Evolutionary conservation across 2,797 vertebrate species (phyloP).

Genomic region (Sebastes itinus): DNA sequence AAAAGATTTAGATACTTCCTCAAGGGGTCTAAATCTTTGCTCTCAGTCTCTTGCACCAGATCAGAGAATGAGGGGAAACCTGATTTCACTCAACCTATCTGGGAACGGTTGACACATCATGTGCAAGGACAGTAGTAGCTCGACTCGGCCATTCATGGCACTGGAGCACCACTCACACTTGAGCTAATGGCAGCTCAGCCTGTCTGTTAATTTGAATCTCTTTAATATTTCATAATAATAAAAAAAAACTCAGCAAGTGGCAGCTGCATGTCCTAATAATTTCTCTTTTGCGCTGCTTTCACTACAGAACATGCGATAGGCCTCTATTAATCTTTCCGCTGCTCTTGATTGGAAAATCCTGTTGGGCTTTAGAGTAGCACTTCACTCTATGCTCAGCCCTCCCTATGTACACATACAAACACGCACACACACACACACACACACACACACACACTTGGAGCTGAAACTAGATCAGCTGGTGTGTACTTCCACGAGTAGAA

Average conservation of each 20-base stretch:
- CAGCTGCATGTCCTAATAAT: conserved; percentile 24
- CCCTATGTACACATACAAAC: not conserved
- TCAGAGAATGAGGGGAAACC: conserved; percentile 10
- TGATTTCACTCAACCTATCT: not conserved
- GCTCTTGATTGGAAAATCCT: conserved; percentile 79
- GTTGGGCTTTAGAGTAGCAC: conserved; percentile 69
- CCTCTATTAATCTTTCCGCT: conserved; percentile 71
- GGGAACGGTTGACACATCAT: conserved; percentile 3
- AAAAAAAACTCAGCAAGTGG: conserved; percentile 28
- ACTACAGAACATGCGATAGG: conserved; percentile 32
- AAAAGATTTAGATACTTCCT: conserved; percentile 32
- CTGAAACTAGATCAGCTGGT: conserved; percentile 57
- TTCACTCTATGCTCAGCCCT: conserved; percentile 32
- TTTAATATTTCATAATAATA: conserved; percentile 72
- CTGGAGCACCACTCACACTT: conserved; percentile 7
- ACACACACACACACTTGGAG: conserved; percentile 2
- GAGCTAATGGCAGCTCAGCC: conserved; percentile 34
- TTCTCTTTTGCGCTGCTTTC: conserved; percentile 19
- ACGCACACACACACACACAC: not conserved
- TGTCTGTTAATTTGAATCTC: conserved; percentile 56
- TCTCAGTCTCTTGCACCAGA: conserved; percentile 17
- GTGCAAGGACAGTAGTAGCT: not conserved
- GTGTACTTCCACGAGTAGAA: conserved; percentile 32
- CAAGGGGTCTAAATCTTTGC: not conserved
- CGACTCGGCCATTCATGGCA: not conserved